Conservation (phyloP, 2,888 invertebrate species). For the Xylocampa areola region DNA sequence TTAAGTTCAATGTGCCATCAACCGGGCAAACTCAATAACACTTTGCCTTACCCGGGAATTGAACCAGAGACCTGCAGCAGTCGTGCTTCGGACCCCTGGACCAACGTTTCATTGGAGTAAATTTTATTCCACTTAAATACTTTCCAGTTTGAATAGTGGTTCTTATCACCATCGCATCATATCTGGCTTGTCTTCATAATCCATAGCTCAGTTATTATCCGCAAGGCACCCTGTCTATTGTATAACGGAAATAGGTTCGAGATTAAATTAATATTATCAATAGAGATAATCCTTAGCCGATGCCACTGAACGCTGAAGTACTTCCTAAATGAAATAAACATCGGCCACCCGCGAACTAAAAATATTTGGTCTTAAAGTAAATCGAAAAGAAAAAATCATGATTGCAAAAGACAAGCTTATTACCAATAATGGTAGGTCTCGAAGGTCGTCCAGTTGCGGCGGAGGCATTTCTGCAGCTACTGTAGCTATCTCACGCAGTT, state of each 20-base stretch:
- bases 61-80: no score
- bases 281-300: constrained; percentile 7
- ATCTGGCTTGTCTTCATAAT: background rate
- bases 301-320: constrained; percentile 4
- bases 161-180: background rate
- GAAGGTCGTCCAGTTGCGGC: constrained; percentile 84
- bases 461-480: constrained; percentile 66
- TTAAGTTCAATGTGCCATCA: no score
- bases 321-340: constrained; percentile 22
- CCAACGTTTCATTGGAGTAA: no score
- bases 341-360: constrained; percentile 20
- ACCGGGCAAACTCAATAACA: no score
- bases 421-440: constrained; percentile 84
- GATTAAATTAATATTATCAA: constrained; percentile 14
- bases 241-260: constrained; percentile 10
- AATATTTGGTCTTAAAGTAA: constrained; percentile 65
- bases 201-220: constrained; percentile 12
- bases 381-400: constrained; percentile 76
- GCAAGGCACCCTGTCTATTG: constrained; percentile 2
- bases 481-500: constrained; percentile 65
- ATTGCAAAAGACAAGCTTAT: constrained; percentile 84
- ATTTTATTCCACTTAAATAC: no score
- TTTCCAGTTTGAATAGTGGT: no score
- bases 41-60: no score
- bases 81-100: no score